Conservation (phyloP, 2,888 invertebrate genomes). For the Melinaea marsaeus region DNA sequence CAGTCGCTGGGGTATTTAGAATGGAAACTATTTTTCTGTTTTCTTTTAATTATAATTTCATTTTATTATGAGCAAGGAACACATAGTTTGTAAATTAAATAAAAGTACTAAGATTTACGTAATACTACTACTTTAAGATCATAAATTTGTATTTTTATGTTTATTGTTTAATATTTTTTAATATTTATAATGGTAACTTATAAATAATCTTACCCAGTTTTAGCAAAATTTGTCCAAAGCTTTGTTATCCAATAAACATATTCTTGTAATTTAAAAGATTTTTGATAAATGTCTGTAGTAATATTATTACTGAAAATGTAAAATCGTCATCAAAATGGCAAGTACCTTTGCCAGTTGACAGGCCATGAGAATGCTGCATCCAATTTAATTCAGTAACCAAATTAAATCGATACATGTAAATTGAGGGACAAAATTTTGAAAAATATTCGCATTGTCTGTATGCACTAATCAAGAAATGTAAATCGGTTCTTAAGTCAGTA, state of each 20-base stretch:
- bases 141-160: not conserved
- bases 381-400: conserved; percentile 39
- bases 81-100: too few species aligned
- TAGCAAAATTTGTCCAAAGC: too few species aligned
- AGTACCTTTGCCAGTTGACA: conserved; percentile 41
- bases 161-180: not conserved
- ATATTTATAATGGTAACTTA: not conserved
- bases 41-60: too few species aligned
- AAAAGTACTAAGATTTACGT: too few species aligned
- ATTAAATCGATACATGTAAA: conserved; percentile 39
- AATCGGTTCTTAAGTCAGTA: too few species aligned
- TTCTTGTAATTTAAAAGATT: too few species aligned
- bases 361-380: conserved; percentile 30
- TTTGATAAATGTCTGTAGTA: conserved; percentile 43
- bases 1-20: too few species aligned
- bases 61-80: too few species aligned
- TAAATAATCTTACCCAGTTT: conserved; percentile 42
- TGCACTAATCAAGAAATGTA: conserved; percentile 36
- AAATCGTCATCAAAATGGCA: conserved; percentile 57
- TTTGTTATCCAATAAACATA: too few species aligned
- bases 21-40: too few species aligned
- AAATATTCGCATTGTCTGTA: conserved; percentile 36
- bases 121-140: too few species aligned
- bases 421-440: conserved; percentile 19
- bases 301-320: conserved; percentile 51